Percentiles rank a stretch among this genome's conserved stretches.
Evolutionary conservation across 2,888 invertebrate species (phyloP).

Genomic region (Craniophora ligustri): DNA sequence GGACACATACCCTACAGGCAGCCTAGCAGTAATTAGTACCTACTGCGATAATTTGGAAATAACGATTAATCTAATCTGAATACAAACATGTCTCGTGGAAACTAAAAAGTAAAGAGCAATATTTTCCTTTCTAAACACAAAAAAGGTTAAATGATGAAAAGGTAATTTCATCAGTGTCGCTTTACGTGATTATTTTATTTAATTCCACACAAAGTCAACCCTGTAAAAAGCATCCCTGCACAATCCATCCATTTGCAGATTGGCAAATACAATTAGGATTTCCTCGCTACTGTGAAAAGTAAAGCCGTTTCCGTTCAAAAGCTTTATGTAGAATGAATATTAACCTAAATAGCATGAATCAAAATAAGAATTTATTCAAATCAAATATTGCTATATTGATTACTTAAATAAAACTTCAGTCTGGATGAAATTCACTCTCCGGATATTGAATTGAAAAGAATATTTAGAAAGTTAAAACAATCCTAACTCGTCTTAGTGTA

Average conservation of each 20-base stretch:
- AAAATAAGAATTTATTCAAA: background rate
- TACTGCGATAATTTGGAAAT: no score
- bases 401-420: no score
- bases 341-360: background rate
- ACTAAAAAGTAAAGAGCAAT: no score
- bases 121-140: background rate
- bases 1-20: no score
- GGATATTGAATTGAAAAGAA: no score
- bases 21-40: no score
- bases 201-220: background rate
- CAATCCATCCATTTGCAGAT: constrained; percentile 17
- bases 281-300: constrained; percentile 7
- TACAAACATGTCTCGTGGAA: no score
- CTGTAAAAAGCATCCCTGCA: constrained; percentile 9
- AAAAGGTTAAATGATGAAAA: background rate
- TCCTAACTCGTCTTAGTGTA: no score
- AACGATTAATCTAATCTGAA: no score
- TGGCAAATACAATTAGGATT: constrained; percentile 21
- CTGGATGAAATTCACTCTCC: no score
- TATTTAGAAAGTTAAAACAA: no score
- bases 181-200: background rate
- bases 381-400: background rate
- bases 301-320: background rate
- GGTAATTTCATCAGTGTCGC: background rate
- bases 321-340: background rate